Base-by-base conservation (phyloP, 2,797 vertebrate genomes). In the Sebastes alutus region DNA sequence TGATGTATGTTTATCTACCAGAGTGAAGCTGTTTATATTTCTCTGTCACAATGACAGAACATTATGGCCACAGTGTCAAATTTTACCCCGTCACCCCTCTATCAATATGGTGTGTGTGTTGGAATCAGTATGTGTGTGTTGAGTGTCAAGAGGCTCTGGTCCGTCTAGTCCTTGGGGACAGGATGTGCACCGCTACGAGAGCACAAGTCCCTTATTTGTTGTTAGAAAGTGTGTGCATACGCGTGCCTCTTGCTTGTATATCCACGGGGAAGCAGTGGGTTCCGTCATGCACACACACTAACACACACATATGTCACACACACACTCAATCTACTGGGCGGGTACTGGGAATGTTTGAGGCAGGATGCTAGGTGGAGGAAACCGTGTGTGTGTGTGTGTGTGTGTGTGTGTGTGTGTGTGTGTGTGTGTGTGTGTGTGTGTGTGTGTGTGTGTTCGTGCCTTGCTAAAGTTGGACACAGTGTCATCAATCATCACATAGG, bases 291-390 rank as follows among this genome's bases (percentile, higher is more conserved):
- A 81, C 73, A 72, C 25, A 70, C 68, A 76, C 35, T 46, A 46
- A 62, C 69, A 59, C 67, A 76, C 75, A 70, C 72, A 76, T 68
- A 68, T 27, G 68, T 54, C 72, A 58, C 56, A 54, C 38, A 77
- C 75, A 84, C 75, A 78, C 38, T 87, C 64, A 88, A 88, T 89
- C 85, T 83, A 54, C 35, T 67, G 88, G 93, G 94, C 84, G 93
- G 92, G 68, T 87, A 73, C 87, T 78, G 84, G 75, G 78, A 89
- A 86, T 75, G 87, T 93, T 81, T 70, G 49, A 69, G 77, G 87
- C 94, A 95, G 95, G 95, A 96, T 93, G 91, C 93, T 71, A 72
- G 61, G 75, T 88, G 74, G 83, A 94, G 94, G 93, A 95, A 95
- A 84, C 91, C n/a, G n/a, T n/a, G 4, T 20, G 14, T 6, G 35